These are phyloP conservation scores for Illadopsis cleaveri DNA, from an alignment of 2,113 vertebrate species.

Conservation along the genomic window DNA sequence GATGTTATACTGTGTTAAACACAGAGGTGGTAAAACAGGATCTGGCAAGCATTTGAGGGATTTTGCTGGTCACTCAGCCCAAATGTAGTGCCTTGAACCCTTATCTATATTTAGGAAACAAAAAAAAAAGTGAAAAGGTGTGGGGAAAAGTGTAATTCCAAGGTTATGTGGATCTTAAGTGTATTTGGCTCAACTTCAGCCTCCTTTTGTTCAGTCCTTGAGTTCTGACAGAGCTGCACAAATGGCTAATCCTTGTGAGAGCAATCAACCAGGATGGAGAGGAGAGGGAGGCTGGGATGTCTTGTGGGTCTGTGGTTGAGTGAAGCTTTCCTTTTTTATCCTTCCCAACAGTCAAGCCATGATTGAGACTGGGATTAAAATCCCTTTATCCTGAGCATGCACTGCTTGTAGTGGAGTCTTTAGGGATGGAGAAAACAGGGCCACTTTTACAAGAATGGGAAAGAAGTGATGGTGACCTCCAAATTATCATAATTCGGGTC, in stretches of 20 bases:
- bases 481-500: conserved; percentile 69
- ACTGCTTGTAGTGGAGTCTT: neutral
- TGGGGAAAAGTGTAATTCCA: neutral
- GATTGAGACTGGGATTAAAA: conserved; percentile 9
- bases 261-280: neutral
- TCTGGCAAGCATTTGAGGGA: neutral
- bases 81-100: neutral
- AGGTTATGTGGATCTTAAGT: neutral
- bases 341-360: neutral
- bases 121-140: neutral
- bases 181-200: neutral
- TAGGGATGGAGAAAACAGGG: conserved; percentile 34
- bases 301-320: conserved; percentile 1
- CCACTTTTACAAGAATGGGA: neutral
- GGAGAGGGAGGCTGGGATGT: neutral
- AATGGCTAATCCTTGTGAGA: neutral
- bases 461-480: conserved; percentile 61
- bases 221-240: neutral
- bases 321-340: conserved; percentile 17
- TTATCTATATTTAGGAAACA: neutral
- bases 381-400: neutral
- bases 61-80: neutral
- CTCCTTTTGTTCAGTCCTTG: neutral
- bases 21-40: neutral
- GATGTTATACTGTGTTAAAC: neutral